Evolutionary conservation across 2,888 invertebrate species (phyloP).

Genomic region (Nycteola revayana): DNA sequence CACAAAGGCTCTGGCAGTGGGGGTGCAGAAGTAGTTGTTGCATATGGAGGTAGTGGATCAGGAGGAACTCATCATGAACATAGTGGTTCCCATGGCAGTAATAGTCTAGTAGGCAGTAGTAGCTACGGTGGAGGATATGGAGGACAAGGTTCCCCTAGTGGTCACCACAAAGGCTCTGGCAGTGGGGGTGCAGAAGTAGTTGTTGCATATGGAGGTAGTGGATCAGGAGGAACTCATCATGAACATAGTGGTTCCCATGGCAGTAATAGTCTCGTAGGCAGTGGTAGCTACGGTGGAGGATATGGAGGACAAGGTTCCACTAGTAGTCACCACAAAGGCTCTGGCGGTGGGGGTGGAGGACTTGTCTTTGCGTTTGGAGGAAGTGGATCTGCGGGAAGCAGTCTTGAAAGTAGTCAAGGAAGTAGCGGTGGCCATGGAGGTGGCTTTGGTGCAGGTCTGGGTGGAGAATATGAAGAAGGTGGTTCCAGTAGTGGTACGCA

Average conservation of each 20-base stretch:
- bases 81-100: constrained; percentile 9
- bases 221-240: constrained; percentile 2
- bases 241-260: no score
- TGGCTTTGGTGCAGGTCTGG: constrained; percentile 28
- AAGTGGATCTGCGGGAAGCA: constrained; percentile 4
- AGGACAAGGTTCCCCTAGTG: constrained; percentile 16
- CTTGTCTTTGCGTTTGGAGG: constrained; percentile 3
- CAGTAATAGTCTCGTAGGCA: constrained; percentile 1
- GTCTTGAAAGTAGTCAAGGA: background rate
- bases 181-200: constrained; percentile 10
- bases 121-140: constrained; percentile 13
- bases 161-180: constrained; percentile 10
- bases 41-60: constrained; percentile 7
- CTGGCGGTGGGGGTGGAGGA: constrained; percentile 13
- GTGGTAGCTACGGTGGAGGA: constrained; percentile 7
- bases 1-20: constrained; percentile 13
- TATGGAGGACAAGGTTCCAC: constrained; percentile 18
- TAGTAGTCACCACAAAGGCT: constrained; percentile 13
- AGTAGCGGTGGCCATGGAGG: constrained; percentile 11
- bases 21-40: constrained; percentile 6
- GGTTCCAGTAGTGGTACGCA: constrained; percentile 17
- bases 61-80: constrained; percentile 1
- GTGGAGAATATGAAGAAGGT: constrained; percentile 10
- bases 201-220: constrained; percentile 6
- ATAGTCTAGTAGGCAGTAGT: constrained; percentile 27